Evolutionary conservation across 2,797 vertebrate genomes (phyloP).

Genomic region (Avahi laniger): DNA sequence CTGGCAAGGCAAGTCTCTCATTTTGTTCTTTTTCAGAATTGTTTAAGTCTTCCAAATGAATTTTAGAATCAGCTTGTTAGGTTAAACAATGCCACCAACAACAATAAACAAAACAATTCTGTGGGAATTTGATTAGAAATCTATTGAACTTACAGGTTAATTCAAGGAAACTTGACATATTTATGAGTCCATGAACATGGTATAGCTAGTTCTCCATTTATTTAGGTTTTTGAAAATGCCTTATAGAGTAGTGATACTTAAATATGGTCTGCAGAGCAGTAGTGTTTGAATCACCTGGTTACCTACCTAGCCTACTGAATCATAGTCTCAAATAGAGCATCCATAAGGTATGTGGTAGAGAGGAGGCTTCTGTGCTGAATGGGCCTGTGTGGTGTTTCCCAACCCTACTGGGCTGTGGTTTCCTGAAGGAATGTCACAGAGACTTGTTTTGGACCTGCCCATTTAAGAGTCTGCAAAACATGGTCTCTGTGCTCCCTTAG

Average conservation of each 20-base stretch:
- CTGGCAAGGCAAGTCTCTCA: neutral
- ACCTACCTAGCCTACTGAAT: neutral
- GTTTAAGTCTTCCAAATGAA: neutral
- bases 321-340: neutral
- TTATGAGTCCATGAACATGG: neutral
- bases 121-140: neutral
- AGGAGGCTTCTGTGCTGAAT: neutral
- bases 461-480: neutral
- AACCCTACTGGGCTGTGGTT: neutral
- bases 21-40: conserved; percentile 8
- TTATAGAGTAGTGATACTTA: neutral
- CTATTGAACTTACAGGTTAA: neutral
- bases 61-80: neutral
- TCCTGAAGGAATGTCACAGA: neutral
- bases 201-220: neutral
- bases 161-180: neutral
- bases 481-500: neutral
- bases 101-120: neutral
- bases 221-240: neutral
- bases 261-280: neutral
- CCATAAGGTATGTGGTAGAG: neutral
- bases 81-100: neutral
- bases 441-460: neutral
- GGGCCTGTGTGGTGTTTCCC: neutral
- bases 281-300: neutral